These are phyloP conservation scores for Heterotilapia buettikoferi DNA, from an alignment of 2,113 vertebrate genomes.

Conservation along the genomic window DNA sequence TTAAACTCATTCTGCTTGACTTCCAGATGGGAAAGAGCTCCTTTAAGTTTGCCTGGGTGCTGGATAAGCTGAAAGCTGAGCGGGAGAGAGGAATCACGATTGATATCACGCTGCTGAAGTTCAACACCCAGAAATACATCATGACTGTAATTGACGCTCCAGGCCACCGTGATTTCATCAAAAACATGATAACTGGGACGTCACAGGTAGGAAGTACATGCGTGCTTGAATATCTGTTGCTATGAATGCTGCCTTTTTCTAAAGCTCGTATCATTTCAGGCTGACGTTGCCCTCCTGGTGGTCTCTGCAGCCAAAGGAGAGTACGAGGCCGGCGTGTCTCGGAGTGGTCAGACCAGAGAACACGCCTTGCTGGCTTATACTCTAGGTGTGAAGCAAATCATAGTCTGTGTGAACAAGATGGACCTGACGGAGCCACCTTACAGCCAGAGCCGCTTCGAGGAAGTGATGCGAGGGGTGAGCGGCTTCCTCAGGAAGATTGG, in stretches of 20 bases:
- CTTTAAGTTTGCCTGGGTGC: conserved; percentile 80
- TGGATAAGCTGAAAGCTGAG: conserved; percentile 79
- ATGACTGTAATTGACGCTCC: conserved; percentile 81
- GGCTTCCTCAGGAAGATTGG: conserved; percentile 78
- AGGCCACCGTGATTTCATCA: conserved; percentile 79
- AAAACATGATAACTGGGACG: conserved; percentile 83
- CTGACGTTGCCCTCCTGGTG: conserved; percentile 72
- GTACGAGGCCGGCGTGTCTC: conserved; percentile 73
- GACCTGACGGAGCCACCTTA: conserved; percentile 75
- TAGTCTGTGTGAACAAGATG: conserved; percentile 82
- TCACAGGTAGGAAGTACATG: conserved; percentile 60
- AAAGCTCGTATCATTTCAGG: conserved; percentile 39
- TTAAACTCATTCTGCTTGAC: neutral
- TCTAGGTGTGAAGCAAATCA: conserved; percentile 77
- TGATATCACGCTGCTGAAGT: conserved; percentile 76
- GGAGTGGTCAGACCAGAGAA: conserved; percentile 76
- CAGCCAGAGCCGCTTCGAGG: conserved; percentile 72
- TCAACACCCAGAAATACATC: conserved; percentile 72
- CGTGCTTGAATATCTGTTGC: neutral
- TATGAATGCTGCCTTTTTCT: neutral
- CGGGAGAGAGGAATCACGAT: conserved; percentile 79
- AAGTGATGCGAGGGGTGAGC: conserved; percentile 68
- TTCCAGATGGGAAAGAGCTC: conserved; percentile 77
- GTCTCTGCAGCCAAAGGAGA: conserved; percentile 74
- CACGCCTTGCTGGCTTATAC: conserved; percentile 75